phyloP scores from a whole-genome alignment of 2,113 vertebrate genomes.

The Siniperca knerii region DNA sequence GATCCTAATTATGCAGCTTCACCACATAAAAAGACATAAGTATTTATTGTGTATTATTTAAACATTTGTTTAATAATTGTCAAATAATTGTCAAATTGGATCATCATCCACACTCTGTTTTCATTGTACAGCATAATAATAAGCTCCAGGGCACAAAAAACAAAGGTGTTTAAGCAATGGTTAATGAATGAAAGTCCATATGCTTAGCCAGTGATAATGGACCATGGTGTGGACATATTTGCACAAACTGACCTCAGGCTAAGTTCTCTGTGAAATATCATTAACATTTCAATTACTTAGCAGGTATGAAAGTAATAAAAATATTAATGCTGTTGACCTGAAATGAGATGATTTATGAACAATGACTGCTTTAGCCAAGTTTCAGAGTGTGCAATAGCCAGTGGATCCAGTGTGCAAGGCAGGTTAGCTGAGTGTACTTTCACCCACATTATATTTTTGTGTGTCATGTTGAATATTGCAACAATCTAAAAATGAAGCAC shows the following conservation, averaged over 20 bases:
- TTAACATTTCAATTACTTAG: slow-evolving; percentile 12
- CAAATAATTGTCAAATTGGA: not conserved
- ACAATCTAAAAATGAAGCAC: slow-evolving; percentile 8
- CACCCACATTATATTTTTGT: slow-evolving; percentile 17
- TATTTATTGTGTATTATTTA: not conserved
- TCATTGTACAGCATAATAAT: not conserved
- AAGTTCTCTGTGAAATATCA: not conserved
- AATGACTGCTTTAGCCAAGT: not conserved
- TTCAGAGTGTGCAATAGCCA: slow-evolving; percentile 1
- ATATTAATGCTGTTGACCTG: not conserved
- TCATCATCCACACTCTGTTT: not conserved
- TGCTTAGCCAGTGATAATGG: not conserved
- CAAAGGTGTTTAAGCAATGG: slow-evolving; percentile 21
- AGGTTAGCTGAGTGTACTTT: slow-evolving; percentile 29
- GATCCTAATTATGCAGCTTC: not conserved
- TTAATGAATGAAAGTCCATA: slow-evolving; percentile 9
- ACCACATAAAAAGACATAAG: not conserved
- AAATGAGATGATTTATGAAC: slow-evolving; percentile 9
- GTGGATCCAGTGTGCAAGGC: slow-evolving; percentile 15
- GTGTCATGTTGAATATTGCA: slow-evolving; percentile 13
- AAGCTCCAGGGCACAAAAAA: slow-evolving; percentile 6
- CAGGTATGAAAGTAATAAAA: not conserved
- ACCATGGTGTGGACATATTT: slow-evolving; percentile 1
- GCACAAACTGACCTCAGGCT: not conserved
- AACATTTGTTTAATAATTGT: not conserved